Percentiles rank a stretch among this genome's conserved stretches.
These are phyloP conservation scores for Novumbra hubbsi DNA, from an alignment of 2,797 vertebrate species.

Conservation along the genomic window DNA sequence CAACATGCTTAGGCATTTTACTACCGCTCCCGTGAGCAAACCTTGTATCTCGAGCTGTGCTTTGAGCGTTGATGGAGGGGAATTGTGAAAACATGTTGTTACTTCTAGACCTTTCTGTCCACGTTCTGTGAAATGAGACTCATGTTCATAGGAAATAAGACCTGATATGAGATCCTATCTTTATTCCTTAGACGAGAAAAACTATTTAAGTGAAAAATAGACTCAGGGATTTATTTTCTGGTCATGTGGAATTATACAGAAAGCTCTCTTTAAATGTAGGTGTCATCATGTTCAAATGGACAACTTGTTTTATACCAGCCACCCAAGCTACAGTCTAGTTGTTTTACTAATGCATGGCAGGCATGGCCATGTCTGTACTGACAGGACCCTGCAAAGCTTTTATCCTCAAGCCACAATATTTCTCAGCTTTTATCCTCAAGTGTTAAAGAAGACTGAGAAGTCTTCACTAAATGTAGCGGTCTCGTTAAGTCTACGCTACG, in stretches of 20 bases:
- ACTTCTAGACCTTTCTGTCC: conserved; percentile 5
- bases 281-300: conserved; percentile 25
- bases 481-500: no score
- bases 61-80: conserved; percentile 8
- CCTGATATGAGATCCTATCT: conserved; percentile 35
- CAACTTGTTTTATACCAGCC: conserved; percentile 17
- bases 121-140: conserved; percentile 19
- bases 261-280: conserved; percentile 22
- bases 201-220: conserved; percentile 18
- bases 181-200: conserved; percentile 41
- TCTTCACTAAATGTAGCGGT: no score
- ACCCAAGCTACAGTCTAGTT: no score
- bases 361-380: no score
- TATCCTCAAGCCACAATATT: no score
- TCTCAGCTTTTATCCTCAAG: no score
- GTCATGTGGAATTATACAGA: conserved; percentile 26
- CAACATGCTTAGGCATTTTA: conserved; percentile 42
- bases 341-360: no score
- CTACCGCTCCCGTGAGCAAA: conserved; percentile 31
- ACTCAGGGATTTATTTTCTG: conserved; percentile 18
- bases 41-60: conserved; percentile 46
- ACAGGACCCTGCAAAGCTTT: no score
- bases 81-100: conserved; percentile 12
- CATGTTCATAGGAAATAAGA: conserved; percentile 38
- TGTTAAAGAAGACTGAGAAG: no score